These are phyloP conservation scores for Drosophila nr. medialis DNA, from an alignment of 2,888 invertebrate genomes.

Conservation along the genomic window DNA sequence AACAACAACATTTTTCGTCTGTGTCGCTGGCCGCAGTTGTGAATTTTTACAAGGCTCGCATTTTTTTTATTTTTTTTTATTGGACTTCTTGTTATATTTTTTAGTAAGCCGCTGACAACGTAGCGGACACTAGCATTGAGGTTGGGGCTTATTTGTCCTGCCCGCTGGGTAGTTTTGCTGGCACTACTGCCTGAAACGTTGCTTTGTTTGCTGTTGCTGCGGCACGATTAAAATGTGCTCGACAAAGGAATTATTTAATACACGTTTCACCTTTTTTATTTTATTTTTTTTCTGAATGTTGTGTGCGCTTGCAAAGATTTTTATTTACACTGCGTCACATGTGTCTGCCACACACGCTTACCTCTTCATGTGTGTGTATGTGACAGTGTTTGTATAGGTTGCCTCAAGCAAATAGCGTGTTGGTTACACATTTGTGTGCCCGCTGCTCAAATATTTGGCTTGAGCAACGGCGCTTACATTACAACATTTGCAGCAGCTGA, in stretches of 20 bases:
- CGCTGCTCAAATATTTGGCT: constrained; percentile 74
- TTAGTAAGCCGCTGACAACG: constrained; percentile 58
- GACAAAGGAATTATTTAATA: constrained; percentile 79
- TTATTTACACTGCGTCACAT: constrained; percentile 69
- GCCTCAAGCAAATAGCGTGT: constrained; percentile 76
- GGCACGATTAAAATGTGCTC: constrained; percentile 80
- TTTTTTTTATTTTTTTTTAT: constrained; percentile 32
- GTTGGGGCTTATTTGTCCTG: constrained; percentile 56
- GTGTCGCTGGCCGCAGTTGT: constrained; percentile 45
- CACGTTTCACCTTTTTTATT: constrained; percentile 72
- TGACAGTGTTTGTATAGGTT: constrained; percentile 48
- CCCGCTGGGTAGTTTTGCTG: constrained; percentile 48
- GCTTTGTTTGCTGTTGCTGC: constrained; percentile 71
- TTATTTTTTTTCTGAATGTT: background rate
- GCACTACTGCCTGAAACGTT: constrained; percentile 41
- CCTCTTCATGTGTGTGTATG: constrained; percentile 17
- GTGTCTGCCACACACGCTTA: constrained; percentile 16
- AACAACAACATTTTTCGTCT: constrained; percentile 26
- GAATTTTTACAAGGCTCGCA: constrained; percentile 77
- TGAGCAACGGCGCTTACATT: constrained; percentile 64
- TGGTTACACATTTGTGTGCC: constrained; percentile 79
- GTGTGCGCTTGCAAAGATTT: constrained; percentile 63
- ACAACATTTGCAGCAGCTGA: constrained; percentile 63
- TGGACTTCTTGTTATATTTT: constrained; percentile 19
- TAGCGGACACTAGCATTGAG: constrained; percentile 28